These are phyloP conservation scores for Paratilapia polleni DNA, from an alignment of 2,113 vertebrate species.

Conservation along the genomic window DNA sequence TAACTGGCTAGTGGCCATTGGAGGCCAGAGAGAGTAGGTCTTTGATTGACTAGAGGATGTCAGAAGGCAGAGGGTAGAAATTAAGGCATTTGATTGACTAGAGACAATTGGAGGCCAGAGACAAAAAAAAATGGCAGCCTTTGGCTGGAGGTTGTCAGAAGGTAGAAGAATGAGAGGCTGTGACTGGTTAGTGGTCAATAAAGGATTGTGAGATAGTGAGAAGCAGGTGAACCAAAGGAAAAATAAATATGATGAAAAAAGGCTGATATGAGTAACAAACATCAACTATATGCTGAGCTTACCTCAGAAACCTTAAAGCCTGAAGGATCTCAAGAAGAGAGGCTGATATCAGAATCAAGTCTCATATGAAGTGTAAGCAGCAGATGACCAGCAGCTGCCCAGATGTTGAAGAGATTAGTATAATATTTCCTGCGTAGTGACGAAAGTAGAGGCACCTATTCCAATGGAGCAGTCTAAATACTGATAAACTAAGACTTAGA, in stretches of 20 bases:
- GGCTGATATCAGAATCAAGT: not conserved
- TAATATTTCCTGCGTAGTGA: not conserved
- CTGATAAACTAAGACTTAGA: not conserved
- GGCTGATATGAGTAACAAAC: not conserved
- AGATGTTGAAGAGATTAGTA: not conserved
- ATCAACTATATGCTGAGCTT: not conserved
- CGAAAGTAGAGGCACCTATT: not conserved
- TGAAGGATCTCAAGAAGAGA: not conserved
- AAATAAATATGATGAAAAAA: not conserved
- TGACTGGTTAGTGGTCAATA: not conserved
- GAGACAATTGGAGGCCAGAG: not conserved
- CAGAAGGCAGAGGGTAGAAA: not conserved
- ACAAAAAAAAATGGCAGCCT: not conserved
- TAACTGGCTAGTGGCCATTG: not conserved
- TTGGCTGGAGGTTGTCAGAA: not conserved
- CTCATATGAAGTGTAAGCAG: not conserved
- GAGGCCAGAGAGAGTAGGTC: not conserved
- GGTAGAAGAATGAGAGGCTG: not conserved
- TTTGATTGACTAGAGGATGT: not conserved
- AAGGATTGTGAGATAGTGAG: not conserved
- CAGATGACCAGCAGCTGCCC: not conserved
- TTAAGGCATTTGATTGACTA: not conserved
- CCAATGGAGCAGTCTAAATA: not conserved
- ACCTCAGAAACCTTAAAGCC: not conserved
- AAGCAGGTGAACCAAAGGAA: not conserved